Conservation (phyloP, 2,888 invertebrate species). For the Lissocephala sabroskyi region DNA sequence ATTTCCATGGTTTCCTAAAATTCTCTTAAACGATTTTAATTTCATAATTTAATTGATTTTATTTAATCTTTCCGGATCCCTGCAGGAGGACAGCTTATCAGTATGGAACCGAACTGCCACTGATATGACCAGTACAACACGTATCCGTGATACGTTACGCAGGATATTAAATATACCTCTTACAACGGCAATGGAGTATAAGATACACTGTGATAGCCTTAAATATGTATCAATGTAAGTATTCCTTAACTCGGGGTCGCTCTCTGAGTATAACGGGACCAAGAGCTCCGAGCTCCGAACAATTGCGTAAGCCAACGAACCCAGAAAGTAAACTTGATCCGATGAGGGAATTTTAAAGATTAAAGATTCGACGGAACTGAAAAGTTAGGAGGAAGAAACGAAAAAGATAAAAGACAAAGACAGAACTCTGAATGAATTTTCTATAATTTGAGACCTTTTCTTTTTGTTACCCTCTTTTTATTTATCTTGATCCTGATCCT, state of each 20-base stretch:
- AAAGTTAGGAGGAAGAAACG: no score
- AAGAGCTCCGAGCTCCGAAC: no score
- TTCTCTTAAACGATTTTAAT: neutral
- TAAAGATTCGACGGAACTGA: no score
- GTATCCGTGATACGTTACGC: conserved; percentile 95
- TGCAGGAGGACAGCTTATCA: conserved; percentile 93
- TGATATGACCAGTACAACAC: conserved; percentile 88
- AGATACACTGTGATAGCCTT: conserved; percentile 85
- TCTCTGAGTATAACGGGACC: no score
- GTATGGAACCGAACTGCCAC: conserved; percentile 97
- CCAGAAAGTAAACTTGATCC: no score
- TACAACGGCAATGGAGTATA: conserved; percentile 95
- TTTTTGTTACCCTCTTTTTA: no score
- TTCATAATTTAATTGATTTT: conserved; percentile 3
- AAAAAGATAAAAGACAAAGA: no score
- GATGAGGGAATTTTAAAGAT: no score
- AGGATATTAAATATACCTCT: conserved; percentile 95
- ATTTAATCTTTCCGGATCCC: neutral
- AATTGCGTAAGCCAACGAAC: no score
- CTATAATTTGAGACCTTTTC: no score
- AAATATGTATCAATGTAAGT: conserved; percentile 77
- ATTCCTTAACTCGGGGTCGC: neutral
- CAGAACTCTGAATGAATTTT: no score
- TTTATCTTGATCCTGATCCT: no score
- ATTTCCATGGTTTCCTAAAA: neutral